A percentile compares a stretch with the other conserved stretches of the same genome.
phyloP scores from a whole-genome alignment of 2,888 invertebrate species.

The Petrophora chlorosata region DNA sequence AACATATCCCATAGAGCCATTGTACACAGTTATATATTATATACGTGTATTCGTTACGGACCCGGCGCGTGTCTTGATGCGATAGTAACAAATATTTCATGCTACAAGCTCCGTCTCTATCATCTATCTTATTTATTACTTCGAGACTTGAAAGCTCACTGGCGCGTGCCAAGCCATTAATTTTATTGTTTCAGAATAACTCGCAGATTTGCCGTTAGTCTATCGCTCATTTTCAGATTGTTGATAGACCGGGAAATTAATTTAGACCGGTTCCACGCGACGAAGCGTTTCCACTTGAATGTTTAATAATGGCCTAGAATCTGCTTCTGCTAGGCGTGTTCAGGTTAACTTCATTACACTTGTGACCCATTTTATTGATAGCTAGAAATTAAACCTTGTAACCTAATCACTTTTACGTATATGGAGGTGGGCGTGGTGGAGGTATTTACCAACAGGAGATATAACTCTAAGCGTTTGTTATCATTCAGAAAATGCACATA shows the following conservation, averaged over 20 bases:
- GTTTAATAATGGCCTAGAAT: slow-evolving; percentile 24
- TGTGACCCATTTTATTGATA: slow-evolving; percentile 6
- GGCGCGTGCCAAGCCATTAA: slow-evolving; percentile 32
- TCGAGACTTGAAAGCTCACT: slow-evolving; percentile 23
- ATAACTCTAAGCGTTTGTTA: too few species aligned
- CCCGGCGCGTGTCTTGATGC: slow-evolving; percentile 25
- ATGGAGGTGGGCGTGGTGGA: too few species aligned
- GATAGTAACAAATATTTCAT: slow-evolving; percentile 16
- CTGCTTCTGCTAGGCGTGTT: slow-evolving; percentile 8
- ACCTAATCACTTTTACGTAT: too few species aligned
- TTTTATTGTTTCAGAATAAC: slow-evolving; percentile 38
- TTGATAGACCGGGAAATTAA: slow-evolving; percentile 40
- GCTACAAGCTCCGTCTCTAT: slow-evolving; percentile 4
- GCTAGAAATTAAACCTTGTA: slow-evolving; percentile 3
- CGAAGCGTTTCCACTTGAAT: slow-evolving; percentile 22
- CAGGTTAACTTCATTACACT: slow-evolving; percentile 11
- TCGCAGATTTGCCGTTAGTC: slow-evolving; percentile 39
- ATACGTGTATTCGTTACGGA: slow-evolving; percentile 18
- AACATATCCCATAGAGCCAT: slow-evolving; percentile 8
- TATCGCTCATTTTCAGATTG: slow-evolving; percentile 41
- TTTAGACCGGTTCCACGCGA: slow-evolving; percentile 29
- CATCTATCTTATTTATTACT: slow-evolving; percentile 23
- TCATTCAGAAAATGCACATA: slow-evolving; percentile 9
- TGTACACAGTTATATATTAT: slow-evolving; percentile 10
- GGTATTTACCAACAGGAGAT: too few species aligned